Conservation (phyloP, 2,888 invertebrate genomes). For the Strigamia maritima region DNA sequence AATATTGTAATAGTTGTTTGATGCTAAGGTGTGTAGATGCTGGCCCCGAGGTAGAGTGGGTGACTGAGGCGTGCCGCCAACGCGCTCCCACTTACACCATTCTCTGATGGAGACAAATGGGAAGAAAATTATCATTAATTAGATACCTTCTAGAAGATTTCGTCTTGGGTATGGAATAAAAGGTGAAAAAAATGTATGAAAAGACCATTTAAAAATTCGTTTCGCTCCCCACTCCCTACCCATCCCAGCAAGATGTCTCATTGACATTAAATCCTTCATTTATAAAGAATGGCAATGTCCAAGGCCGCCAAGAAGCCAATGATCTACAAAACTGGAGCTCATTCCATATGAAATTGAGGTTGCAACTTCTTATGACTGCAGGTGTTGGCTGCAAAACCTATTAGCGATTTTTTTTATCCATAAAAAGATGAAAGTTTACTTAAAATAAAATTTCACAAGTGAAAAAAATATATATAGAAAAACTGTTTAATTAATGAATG, state of each 20-base stretch:
- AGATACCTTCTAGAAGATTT: slow-evolving; percentile 31
- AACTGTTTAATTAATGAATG: slow-evolving; percentile 25
- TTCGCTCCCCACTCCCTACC: neutral
- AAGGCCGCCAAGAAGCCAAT: slow-evolving; percentile 29
- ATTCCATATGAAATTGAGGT: slow-evolving; percentile 8
- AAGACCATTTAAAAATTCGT: slow-evolving; percentile 31
- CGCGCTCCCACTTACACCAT: slow-evolving; percentile 31
- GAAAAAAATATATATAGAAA: neutral
- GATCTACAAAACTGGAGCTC: slow-evolving; percentile 28
- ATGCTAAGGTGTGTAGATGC: neutral
- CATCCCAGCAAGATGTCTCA: slow-evolving; percentile 22
- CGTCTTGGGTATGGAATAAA: slow-evolving; percentile 21
- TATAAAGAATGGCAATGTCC: slow-evolving; percentile 34
- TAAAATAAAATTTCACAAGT: neutral
- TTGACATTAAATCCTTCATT: slow-evolving; percentile 32
- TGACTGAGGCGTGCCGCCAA: slow-evolving; percentile 28
- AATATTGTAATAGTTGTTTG: neutral
- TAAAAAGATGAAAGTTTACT: neutral
- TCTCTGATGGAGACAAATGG: slow-evolving; percentile 27
- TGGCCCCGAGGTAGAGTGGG: slow-evolving; percentile 22
- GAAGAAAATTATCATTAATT: slow-evolving; percentile 32
- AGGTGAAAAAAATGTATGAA: slow-evolving; percentile 20
- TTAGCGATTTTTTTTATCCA: neutral
- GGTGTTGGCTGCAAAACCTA: neutral
- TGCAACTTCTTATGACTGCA: slow-evolving; percentile 4